Conservation (phyloP, 2,888 invertebrate species). For the Epinotia nisella region DNA sequence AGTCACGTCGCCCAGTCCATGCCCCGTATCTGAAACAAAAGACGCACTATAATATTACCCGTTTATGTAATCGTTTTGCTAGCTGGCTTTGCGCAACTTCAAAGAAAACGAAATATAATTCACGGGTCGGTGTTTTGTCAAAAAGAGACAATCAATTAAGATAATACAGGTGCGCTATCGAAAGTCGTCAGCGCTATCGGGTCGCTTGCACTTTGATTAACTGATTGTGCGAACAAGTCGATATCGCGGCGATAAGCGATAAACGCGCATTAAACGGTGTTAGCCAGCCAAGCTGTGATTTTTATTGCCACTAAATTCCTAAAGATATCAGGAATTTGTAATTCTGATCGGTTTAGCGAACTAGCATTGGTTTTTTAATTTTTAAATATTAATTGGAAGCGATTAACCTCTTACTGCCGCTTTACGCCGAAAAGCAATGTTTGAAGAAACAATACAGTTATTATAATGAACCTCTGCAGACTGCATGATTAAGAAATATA, state of each 20-base stretch:
- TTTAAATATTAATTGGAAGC: constrained; percentile 22
- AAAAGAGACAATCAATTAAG: constrained; percentile 82
- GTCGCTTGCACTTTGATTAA: constrained; percentile 82
- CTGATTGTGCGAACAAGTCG: constrained; percentile 76
- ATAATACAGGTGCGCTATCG: constrained; percentile 77
- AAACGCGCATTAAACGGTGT: constrained; percentile 78
- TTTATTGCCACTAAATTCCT: constrained; percentile 73
- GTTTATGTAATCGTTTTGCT: constrained; percentile 31
- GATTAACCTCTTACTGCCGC: constrained; percentile 24
- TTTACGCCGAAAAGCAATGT: not conserved
- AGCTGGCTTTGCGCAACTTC: constrained; percentile 57
- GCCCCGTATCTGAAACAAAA: constrained; percentile 69
- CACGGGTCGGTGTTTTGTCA: constrained; percentile 69
- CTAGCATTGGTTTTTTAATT: constrained; percentile 25
- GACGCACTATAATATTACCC: constrained; percentile 34
- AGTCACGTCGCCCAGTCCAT: constrained; percentile 57
- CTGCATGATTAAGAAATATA: constrained; percentile 7
- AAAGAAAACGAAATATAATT: constrained; percentile 58
- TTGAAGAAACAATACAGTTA: not conserved
- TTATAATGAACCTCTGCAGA: constrained; percentile 1
- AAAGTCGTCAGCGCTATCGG: constrained; percentile 76
- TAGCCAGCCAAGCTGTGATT: constrained; percentile 78
- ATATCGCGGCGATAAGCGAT: constrained; percentile 77
- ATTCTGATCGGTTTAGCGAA: constrained; percentile 30
- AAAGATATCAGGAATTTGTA: constrained; percentile 42